Percentiles rank a stretch among this genome's conserved stretches.
These are phyloP conservation scores for Papilio aristodemus DNA, from an alignment of 1,140 invertebrate genomes.

Conservation along the genomic window DNA sequence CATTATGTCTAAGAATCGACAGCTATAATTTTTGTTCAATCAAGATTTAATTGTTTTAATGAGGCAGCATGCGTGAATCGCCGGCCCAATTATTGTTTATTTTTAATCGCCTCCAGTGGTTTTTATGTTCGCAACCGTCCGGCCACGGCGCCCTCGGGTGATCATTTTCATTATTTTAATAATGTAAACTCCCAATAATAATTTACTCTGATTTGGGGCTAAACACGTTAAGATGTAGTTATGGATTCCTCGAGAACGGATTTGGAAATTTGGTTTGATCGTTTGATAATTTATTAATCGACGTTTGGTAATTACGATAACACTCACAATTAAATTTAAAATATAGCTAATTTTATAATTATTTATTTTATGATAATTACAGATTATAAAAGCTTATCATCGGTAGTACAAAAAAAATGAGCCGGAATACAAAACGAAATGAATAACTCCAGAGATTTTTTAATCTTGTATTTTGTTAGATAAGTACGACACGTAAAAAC, in stretches of 20 bases:
- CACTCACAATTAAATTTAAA: neutral
- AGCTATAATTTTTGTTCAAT: constrained; percentile 81
- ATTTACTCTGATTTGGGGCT: constrained; percentile 78
- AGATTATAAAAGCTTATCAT: too few relatives aligned
- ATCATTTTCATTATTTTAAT: constrained; percentile 81
- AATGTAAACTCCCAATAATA: constrained; percentile 80
- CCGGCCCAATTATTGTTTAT: constrained; percentile 80
- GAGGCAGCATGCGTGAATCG: constrained; percentile 79
- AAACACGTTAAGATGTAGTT: constrained; percentile 66
- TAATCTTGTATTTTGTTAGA: too few relatives aligned
- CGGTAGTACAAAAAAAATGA: too few relatives aligned
- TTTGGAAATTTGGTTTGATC: constrained; percentile 23
- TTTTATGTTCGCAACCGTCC: constrained; percentile 76
- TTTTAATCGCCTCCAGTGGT: constrained; percentile 79
- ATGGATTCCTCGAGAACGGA: constrained; percentile 66
- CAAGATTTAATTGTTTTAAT: constrained; percentile 81
- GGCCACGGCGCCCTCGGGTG: constrained; percentile 72
- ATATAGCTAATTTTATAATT: too few relatives aligned
- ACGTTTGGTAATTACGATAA: constrained; percentile 50
- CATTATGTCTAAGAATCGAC: constrained; percentile 79
- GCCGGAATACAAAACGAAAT: too few relatives aligned
- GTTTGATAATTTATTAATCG: constrained; percentile 7
- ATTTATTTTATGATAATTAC: too few relatives aligned
- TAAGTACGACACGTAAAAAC: too few relatives aligned
- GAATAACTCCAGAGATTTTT: too few relatives aligned